Evolutionary conservation across 2,888 invertebrate genomes (phyloP).

Genomic region (Chrysodeixis includens): DNA sequence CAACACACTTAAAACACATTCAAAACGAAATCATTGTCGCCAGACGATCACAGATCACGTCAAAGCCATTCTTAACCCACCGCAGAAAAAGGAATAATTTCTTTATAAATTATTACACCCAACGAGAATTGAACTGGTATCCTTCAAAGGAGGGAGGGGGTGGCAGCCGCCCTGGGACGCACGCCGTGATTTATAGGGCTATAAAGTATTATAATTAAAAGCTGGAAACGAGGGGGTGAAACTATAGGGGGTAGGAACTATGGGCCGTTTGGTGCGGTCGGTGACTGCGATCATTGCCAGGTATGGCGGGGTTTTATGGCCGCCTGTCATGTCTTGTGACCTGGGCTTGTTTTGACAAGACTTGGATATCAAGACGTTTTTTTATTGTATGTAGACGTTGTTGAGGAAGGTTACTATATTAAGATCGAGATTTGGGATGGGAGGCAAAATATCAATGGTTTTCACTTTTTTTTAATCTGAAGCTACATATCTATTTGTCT

Average conservation of each 20-base stretch:
- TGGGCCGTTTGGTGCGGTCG: constrained; percentile 72
- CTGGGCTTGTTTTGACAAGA: constrained; percentile 15
- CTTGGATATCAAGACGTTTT: neutral
- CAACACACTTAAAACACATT: constrained; percentile 18
- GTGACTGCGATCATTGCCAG: constrained; percentile 61
- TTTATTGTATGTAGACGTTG: neutral
- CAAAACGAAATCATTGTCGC: constrained; percentile 44
- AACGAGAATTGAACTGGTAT: constrained; percentile 92
- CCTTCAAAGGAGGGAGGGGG: constrained; percentile 82
- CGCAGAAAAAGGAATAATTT: constrained; percentile 88
- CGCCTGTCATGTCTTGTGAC: constrained; percentile 32
- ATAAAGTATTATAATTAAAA: constrained; percentile 95
- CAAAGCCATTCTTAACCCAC: constrained; percentile 60
- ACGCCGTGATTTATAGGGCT: constrained; percentile 92
- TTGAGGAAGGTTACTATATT: too few species aligned
- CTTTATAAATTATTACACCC: constrained; percentile 91
- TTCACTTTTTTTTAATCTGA: too few species aligned
- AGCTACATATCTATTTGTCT: too few species aligned
- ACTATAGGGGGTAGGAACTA: constrained; percentile 84
- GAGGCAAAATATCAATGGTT: too few species aligned
- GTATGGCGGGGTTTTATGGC: constrained; percentile 50
- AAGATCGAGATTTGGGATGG: too few species aligned
- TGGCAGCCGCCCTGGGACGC: constrained; percentile 81
- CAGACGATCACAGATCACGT: constrained; percentile 56
- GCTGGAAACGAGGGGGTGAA: constrained; percentile 83